These are phyloP conservation scores for Drosophila setifemur DNA, from an alignment of 1,140 invertebrate species.

Conservation along the genomic window DNA sequence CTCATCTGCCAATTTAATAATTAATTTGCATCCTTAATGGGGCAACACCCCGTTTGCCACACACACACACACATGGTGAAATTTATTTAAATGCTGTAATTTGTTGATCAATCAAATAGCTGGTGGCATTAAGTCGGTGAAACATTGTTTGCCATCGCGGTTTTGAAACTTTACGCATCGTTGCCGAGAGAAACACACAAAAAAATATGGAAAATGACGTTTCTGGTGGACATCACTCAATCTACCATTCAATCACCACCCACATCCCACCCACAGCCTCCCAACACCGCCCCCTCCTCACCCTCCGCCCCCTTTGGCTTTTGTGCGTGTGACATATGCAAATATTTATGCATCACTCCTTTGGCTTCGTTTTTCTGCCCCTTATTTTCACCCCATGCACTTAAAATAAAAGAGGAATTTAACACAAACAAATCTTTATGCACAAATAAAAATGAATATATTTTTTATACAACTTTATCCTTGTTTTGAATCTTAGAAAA, in stretches of 20 bases:
- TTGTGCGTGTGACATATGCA: slow-evolving; percentile 60
- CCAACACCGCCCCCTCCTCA: no score
- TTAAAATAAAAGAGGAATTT: no score
- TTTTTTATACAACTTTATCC: no score
- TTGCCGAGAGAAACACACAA: not conserved
- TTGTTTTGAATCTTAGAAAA: no score
- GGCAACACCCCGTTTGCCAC: not conserved
- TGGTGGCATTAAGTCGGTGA: slow-evolving; percentile 12
- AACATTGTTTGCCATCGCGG: slow-evolving; percentile 18
- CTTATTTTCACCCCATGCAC: not conserved
- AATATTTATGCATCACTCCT: slow-evolving; percentile 49
- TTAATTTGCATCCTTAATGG: slow-evolving; percentile 17
- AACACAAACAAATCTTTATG: no score
- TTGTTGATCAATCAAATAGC: slow-evolving; percentile 46
- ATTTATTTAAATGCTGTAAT: slow-evolving; percentile 24
- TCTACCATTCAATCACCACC: not conserved
- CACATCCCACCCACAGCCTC: no score
- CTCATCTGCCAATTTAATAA: slow-evolving; percentile 1
- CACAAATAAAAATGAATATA: no score
- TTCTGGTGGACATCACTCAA: slow-evolving; percentile 31
- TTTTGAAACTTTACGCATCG: slow-evolving; percentile 21
- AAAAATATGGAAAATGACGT: slow-evolving; percentile 2
- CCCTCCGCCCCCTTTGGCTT: slow-evolving; percentile 18
- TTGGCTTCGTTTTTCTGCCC: slow-evolving; percentile 3
- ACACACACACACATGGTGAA: slow-evolving; percentile 14